These are phyloP conservation scores for Numenius arquata DNA, from an alignment of 2,113 vertebrate species.

Conservation along the genomic window DNA sequence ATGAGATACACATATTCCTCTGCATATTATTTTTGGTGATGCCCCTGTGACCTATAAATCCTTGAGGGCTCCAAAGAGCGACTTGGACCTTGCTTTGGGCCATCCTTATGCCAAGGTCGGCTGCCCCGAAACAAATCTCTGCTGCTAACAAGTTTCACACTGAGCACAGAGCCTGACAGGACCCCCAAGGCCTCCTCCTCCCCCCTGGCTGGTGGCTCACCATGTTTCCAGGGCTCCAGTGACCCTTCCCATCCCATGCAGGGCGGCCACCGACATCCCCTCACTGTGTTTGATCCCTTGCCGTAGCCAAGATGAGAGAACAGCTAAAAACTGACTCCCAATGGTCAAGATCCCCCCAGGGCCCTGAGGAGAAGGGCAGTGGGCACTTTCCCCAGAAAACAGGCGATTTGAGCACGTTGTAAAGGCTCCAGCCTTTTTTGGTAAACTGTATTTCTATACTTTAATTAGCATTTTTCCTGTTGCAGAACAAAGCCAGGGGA, in stretches of 20 bases:
- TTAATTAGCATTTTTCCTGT: conserved; percentile 28
- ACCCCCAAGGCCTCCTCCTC: not conserved
- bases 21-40: not conserved
- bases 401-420: accelerated
- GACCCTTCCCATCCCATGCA: not conserved
- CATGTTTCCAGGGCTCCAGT: accelerated
- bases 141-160: not conserved
- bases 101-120: accelerated
- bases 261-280: accelerated
- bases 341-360: not conserved
- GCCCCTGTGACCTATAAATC: not conserved
- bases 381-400: not conserved
- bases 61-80: not conserved
- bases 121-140: not conserved
- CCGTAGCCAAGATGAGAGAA: not conserved
- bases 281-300: not conserved
- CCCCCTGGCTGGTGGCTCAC: not conserved
- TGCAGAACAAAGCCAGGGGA: conserved; percentile 35
- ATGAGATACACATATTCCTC: not conserved
- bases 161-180: not conserved
- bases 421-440: not conserved
- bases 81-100: not conserved
- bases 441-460: conserved; percentile 6
- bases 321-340: not conserved
- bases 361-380: not conserved